These are phyloP conservation scores for Pachycephala philippinensis DNA, from an alignment of 2,113 vertebrate genomes.

Conservation along the genomic window DNA sequence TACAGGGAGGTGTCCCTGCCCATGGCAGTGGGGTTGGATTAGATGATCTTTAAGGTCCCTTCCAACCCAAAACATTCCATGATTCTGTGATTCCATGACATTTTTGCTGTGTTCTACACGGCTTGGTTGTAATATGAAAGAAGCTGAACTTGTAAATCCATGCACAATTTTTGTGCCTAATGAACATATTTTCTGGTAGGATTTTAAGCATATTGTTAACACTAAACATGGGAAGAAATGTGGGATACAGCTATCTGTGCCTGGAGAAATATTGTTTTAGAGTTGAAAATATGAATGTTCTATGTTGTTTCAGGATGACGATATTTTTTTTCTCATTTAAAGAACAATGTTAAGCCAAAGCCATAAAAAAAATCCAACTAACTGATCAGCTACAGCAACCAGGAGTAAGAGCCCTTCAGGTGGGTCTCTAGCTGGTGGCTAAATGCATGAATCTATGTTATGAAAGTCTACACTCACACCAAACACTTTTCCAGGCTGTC, in stretches of 20 bases:
- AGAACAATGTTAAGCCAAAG: not conserved
- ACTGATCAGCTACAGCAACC: not conserved
- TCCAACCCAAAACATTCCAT: not conserved
- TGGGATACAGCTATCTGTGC: not conserved
- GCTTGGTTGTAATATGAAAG: not conserved
- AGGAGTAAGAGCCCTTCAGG: not conserved
- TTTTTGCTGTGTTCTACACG: not conserved
- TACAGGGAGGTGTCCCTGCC: not conserved
- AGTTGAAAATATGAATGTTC: not conserved
- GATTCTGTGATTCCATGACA: not conserved
- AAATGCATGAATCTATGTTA: not conserved
- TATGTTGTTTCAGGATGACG: not conserved
- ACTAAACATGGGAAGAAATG: not conserved
- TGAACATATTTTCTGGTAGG: not conserved
- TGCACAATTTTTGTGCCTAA: not conserved
- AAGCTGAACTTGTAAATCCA: not conserved
- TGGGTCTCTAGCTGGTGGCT: not conserved
- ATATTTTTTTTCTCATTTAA: not conserved
- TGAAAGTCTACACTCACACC: not conserved
- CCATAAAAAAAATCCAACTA: not conserved
- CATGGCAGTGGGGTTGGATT: not conserved
- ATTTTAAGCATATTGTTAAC: not conserved
- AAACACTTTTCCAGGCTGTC: not conserved
- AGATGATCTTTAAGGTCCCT: not conserved
- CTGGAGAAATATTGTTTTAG: not conserved